Evolutionary conservation across 2,888 invertebrate species (phyloP), one percentile per base, ranked within the genome.

Genomic region (Anthrax anthrax): DNA sequence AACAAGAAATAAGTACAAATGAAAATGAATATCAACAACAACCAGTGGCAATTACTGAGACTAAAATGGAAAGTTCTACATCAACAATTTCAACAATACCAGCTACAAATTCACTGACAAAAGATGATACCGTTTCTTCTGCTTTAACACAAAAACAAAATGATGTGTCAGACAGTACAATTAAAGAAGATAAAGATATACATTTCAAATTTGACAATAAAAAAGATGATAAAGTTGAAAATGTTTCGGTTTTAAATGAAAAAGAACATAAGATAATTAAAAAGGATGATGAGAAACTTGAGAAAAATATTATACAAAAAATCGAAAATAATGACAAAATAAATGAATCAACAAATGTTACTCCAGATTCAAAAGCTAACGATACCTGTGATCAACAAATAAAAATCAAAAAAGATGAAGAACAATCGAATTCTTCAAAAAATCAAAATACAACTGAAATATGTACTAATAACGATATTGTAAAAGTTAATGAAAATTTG

Each of bases 401-500:
- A 8, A 29, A 10, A 5, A 29, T 6, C 29, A 32, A n/a, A n/a
- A n/a, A 44, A 32, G 34, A 39, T 1, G 3, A 12, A 5, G 29
- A 12, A 32, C 12, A 32, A 32, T 12, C 29, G 12, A 32, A 3
- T 12, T 12, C 29, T 13, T 40, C 32, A 17, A 17, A 14, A 23
- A 23, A 4, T 23, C 23, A 23, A 23, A 19, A 9, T 18, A 6
- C 12, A 36, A 19, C 19, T 37, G 44, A 44, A 39, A 32, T 14
- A 19, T 39, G n/a, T 44, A 17, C 44, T 36, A 32, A 32, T 32
- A 32, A 3, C 36, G 50, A 50, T 41, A 53, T 54, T 0, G 39
- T 53, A 10, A 53, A 51, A 40, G 39, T 52, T 2, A 53, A 53
- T 39, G 53, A 55, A 42, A 52, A 51, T 17, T 50, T 47, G n/a